These are phyloP conservation scores for Picus viridis DNA, from an alignment of 2,797 vertebrate genomes.

Conservation along the genomic window DNA sequence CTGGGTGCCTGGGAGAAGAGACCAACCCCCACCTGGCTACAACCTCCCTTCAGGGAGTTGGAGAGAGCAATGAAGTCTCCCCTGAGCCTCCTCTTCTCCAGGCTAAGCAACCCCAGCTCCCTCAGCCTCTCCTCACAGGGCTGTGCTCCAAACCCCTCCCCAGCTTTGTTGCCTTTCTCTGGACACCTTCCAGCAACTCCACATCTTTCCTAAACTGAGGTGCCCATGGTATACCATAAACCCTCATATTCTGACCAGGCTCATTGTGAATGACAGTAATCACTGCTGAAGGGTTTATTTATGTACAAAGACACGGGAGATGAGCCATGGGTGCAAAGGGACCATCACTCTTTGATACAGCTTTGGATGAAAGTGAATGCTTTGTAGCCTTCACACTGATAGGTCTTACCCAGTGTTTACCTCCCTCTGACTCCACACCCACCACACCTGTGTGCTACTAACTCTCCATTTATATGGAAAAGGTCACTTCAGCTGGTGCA, in stretches of 20 bases:
- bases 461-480: not conserved
- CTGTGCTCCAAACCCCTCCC: too few species aligned
- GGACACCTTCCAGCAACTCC: too few species aligned
- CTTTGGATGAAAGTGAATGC: not conserved
- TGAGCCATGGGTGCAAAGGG: not conserved
- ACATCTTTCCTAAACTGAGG: too few species aligned
- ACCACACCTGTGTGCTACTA: not conserved
- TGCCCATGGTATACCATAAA: not conserved
- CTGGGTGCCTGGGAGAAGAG: too few species aligned
- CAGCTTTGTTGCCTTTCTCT: too few species aligned
- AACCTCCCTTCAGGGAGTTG: too few species aligned
- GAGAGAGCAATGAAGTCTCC: too few species aligned
- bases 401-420: not conserved
- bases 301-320: not conserved
- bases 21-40: too few species aligned
- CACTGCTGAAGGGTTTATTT: not conserved
- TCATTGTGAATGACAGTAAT: not conserved
- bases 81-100: too few species aligned
- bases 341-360: not conserved
- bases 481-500: not conserved
- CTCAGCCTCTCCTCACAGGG: too few species aligned
- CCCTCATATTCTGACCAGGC: not conserved
- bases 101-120: too few species aligned
- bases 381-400: not conserved
- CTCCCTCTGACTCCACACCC: not conserved